Percentiles rank a stretch among this genome's conserved stretches.
phyloP scores from a whole-genome alignment of 2,797 vertebrate genomes.

The Trematomus bernacchii region DNA sequence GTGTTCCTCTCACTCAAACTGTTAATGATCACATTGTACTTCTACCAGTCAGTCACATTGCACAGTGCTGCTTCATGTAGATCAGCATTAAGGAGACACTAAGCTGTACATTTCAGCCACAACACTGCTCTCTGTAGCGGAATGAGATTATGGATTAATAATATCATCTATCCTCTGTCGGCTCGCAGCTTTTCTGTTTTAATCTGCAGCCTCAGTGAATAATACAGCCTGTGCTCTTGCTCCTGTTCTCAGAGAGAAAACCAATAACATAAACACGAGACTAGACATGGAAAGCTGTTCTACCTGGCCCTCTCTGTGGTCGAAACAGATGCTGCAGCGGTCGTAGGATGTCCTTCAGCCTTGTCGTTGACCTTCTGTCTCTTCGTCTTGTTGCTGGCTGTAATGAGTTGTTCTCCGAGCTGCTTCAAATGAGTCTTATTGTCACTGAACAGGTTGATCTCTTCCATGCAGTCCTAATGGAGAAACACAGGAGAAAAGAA shows the following conservation, averaged over 20 bases:
- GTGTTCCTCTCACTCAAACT: background rate
- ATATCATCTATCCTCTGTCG: constrained; percentile 28
- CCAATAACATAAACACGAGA: background rate
- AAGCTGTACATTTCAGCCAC: constrained; percentile 27
- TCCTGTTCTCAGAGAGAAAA: background rate
- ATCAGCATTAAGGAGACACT: constrained; percentile 23
- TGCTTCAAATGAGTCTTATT: constrained; percentile 92
- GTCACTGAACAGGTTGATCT: constrained; percentile 94
- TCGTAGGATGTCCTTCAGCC: constrained; percentile 90
- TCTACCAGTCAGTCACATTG: background rate
- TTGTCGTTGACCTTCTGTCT: constrained; percentile 91
- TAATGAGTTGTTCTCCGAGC: constrained; percentile 92
- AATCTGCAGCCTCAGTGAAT: constrained; percentile 51
- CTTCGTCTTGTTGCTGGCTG: constrained; percentile 89
- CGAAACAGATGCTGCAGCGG: constrained; percentile 95
- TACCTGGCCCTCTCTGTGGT: constrained; percentile 93
- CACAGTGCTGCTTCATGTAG: background rate
- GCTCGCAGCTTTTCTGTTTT: constrained; percentile 34
- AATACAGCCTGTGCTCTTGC: constrained; percentile 35
- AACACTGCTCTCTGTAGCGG: background rate
- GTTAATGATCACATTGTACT: background rate
- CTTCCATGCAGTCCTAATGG: constrained; percentile 94
- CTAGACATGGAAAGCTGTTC: background rate
- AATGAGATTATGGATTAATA: constrained; percentile 62
- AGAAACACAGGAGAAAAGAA: no score